Conservation (phyloP, 2,797 vertebrate species). For the Lepus townsendii region DNA sequence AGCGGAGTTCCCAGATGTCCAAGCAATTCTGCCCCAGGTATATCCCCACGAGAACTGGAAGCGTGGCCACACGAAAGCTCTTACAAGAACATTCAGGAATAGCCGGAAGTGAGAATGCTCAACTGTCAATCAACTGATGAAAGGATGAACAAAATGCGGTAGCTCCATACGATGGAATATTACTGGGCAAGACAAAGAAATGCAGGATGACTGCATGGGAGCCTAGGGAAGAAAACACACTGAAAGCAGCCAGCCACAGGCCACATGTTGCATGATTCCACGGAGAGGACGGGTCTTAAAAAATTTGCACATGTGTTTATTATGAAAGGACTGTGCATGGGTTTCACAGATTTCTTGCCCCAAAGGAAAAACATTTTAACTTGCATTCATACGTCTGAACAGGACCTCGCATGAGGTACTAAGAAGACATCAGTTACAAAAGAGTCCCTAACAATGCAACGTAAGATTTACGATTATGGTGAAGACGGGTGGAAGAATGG, state of each 20-base stretch:
- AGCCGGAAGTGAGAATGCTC: background rate
- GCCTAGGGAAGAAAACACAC: background rate
- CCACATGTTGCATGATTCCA: background rate
- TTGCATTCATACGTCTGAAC: no score
- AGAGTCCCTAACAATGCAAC: no score
- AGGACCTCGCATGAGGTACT: no score
- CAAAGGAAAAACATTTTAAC: no score
- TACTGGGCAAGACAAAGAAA: background rate
- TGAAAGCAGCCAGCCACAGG: constrained; percentile 29
- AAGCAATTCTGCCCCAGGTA: background rate
- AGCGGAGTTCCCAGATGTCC: background rate
- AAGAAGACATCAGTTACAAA: no score
- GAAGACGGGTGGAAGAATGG: no score
- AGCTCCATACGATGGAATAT: background rate
- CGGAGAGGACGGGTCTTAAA: no score
- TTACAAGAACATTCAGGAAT: background rate
- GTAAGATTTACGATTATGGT: no score
- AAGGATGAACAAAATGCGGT: background rate
- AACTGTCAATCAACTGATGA: background rate
- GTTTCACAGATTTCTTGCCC: no score
- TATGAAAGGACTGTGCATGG: no score
- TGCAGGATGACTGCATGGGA: background rate
- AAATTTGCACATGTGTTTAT: no score
- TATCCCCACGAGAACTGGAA: background rate
- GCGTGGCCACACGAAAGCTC: background rate